Evolutionary conservation across 2,797 vertebrate genomes (phyloP).

Genomic region (Rhyacichthys aspro): DNA sequence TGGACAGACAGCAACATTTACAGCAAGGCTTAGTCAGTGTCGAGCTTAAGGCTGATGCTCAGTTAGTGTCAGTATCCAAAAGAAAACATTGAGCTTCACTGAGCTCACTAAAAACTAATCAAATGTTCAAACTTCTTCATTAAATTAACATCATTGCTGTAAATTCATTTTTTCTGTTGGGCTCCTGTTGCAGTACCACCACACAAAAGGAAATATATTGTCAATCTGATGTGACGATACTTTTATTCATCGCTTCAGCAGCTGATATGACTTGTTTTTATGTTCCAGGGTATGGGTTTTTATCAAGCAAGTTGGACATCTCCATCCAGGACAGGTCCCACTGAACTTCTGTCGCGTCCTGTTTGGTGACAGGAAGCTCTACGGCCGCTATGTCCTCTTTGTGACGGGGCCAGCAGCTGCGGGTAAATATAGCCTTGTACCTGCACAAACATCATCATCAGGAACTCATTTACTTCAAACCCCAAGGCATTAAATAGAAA

Average conservation of each 20-base stretch:
- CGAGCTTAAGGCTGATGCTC: neutral
- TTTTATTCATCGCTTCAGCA: no score
- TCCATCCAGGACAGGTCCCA: constrained; percentile 84
- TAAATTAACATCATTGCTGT: no score
- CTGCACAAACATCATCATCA: constrained; percentile 31
- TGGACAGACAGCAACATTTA: no score
- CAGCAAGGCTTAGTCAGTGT: neutral
- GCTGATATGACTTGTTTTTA: neutral
- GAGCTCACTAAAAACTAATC: no score
- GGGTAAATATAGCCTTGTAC: constrained; percentile 22
- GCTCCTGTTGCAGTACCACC: no score
- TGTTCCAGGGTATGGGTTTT: constrained; percentile 43
- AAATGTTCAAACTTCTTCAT: no score
- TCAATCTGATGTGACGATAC: no score
- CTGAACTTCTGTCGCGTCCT: constrained; percentile 77
- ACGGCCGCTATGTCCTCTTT: constrained; percentile 41
- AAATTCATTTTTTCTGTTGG: no score
- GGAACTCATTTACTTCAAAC: constrained; percentile 6
- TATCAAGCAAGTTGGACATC: constrained; percentile 76
- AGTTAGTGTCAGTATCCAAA: neutral
- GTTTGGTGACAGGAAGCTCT: constrained; percentile 72
- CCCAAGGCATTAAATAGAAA: neutral
- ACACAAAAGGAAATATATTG: no score
- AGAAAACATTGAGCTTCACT: no score
- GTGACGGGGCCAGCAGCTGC: constrained; percentile 38